These are phyloP conservation scores for Rhorus exstirpatorius DNA, from an alignment of 2,888 invertebrate genomes.

Conservation along the genomic window DNA sequence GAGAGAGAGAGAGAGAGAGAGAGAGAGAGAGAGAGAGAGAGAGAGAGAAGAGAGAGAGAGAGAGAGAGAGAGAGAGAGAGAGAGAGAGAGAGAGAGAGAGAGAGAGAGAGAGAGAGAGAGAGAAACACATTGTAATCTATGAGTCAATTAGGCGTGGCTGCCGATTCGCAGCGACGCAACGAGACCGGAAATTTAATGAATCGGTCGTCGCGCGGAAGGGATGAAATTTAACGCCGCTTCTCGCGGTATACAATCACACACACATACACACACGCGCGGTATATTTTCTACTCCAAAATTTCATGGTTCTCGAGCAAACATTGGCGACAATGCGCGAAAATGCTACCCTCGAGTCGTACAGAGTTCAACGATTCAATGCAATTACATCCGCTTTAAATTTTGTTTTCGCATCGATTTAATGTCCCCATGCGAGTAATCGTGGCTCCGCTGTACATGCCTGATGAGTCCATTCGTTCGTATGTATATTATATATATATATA, in stretches of 20 bases:
- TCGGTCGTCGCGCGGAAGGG: slow-evolving; percentile 44
- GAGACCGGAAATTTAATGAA: slow-evolving; percentile 69
- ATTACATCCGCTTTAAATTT: slow-evolving; percentile 63
- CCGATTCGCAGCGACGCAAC: slow-evolving; percentile 52
- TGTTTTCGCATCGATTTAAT: slow-evolving; percentile 39
- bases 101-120: background rate
- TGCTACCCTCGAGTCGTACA: slow-evolving; percentile 21
- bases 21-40: no score
- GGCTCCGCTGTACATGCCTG: background rate
- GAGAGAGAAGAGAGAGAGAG: no score
- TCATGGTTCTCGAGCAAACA: slow-evolving; percentile 32
- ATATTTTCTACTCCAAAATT: slow-evolving; percentile 43
- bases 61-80: no score
- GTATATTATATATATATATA: background rate
- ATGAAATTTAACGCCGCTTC: slow-evolving; percentile 57
- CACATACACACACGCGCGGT: background rate
- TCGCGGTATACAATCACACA: slow-evolving; percentile 26
- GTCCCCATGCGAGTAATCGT: slow-evolving; percentile 15
- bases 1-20: no score
- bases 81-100: slow-evolving; percentile 57
- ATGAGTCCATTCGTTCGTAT: no score
- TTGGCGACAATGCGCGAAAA: slow-evolving; percentile 33
- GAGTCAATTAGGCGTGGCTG: slow-evolving; percentile 65
- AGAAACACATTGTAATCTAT: slow-evolving; percentile 63
- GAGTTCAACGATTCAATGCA: slow-evolving; percentile 46